These are phyloP conservation scores for Temnothorax curvispinosus DNA, from an alignment of 1,140 invertebrate genomes.

Conservation along the genomic window DNA sequence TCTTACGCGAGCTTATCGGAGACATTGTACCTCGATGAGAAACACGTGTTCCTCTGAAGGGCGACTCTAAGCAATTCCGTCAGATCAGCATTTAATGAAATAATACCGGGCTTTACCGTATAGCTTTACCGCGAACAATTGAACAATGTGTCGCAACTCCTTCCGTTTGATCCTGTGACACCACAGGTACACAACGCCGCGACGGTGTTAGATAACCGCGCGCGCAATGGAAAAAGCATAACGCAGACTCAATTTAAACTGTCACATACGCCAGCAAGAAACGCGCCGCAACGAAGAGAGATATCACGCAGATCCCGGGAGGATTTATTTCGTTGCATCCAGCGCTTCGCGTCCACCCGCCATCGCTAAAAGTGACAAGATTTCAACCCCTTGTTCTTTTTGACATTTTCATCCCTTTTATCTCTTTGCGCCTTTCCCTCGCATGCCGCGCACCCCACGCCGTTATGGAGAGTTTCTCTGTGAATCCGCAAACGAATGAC, in stretches of 20 bases:
- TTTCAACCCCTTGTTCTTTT: conserved; percentile 53
- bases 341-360: background rate
- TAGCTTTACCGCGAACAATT: background rate
- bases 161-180: conserved; percentile 1
- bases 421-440: conserved; percentile 43
- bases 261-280: conserved; percentile 62
- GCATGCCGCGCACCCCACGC: background rate
- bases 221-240: conserved; percentile 34
- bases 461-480: conserved; percentile 41
- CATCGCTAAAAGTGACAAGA: conserved; percentile 55
- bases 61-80: background rate
- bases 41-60: conserved; percentile 24
- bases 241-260: conserved; percentile 69
- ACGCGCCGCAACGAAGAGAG: conserved; percentile 36
- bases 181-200: too few relatives aligned
- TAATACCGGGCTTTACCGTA: background rate
- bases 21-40: background rate
- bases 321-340: conserved; percentile 56
- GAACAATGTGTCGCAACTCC: conserved; percentile 5
- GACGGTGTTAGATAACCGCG: conserved; percentile 34
- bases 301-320: conserved; percentile 40
- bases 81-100: conserved; percentile 38
- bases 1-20: conserved; percentile 14
- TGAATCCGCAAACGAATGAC: conserved; percentile 49
- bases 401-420: conserved; percentile 63